A percentile compares a stretch with the other conserved stretches of the same genome.
Evolutionary conservation across 2,888 invertebrate genomes (phyloP).

Genomic region (Apamea anceps): DNA sequence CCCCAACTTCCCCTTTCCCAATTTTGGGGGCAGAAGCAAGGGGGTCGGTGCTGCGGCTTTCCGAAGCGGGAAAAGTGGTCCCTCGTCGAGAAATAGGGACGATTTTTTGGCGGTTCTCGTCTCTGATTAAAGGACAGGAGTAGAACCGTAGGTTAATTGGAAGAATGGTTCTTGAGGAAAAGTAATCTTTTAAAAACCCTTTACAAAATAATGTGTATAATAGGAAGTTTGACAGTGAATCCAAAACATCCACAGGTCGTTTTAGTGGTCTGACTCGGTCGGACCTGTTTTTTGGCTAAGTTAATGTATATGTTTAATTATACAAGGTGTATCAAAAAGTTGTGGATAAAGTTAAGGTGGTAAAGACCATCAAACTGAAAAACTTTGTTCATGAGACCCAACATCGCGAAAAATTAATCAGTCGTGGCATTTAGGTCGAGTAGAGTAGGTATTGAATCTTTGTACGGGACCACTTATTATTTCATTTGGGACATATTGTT

Average conservation of each 20-base stretch:
- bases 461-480: too few relatives aligned
- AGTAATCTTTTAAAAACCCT: background rate
- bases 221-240: background rate
- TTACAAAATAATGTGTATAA: background rate
- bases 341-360: too few relatives aligned
- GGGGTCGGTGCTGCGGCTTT: conserved; percentile 81
- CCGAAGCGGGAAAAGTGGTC: conserved; percentile 72
- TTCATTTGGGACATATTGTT: background rate
- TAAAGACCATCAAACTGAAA: too few relatives aligned
- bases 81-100: conserved; percentile 70
- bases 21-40: conserved; percentile 77
- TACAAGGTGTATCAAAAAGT: too few relatives aligned
- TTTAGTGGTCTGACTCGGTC: background rate
- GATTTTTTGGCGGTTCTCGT: conserved; percentile 83
- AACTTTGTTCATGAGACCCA: too few relatives aligned
- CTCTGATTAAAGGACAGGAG: conserved; percentile 74
- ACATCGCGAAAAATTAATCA: too few relatives aligned
- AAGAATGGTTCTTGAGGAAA: background rate
- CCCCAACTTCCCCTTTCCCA: conserved; percentile 83
- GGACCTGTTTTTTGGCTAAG: too few relatives aligned
- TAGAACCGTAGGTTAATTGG: background rate
- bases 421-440: too few relatives aligned
- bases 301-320: too few relatives aligned
- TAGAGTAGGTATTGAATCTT: too few relatives aligned
- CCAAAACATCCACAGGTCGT: background rate